Conservation (phyloP, 2,113 vertebrate species). For the Suricata suricatta region DNA sequence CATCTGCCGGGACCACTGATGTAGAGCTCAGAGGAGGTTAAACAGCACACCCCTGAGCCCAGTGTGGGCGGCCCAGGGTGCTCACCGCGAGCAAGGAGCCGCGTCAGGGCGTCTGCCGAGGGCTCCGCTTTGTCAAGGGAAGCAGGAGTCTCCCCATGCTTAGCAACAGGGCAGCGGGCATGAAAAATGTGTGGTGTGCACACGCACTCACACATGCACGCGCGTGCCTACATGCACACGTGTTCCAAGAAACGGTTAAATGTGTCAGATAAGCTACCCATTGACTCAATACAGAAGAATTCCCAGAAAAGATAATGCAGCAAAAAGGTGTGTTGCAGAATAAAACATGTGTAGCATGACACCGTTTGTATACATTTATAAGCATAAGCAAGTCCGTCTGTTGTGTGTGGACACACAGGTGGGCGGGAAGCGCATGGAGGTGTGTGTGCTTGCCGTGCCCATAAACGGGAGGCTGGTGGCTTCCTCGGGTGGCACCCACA, state of each 20-base stretch:
- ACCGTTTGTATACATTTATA: too few species aligned
- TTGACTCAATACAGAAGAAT: background rate
- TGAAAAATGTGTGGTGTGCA: background rate
- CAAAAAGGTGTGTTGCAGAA: background rate
- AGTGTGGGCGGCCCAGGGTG: fast-evolving
- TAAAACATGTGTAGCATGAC: fast-evolving
- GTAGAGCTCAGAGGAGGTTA: background rate
- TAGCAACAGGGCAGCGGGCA: background rate
- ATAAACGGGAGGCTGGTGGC: fast-evolving
- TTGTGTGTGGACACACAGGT: background rate
- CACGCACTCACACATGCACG: fast-evolving
- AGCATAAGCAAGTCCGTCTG: background rate
- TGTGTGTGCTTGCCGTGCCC: fast-evolving
- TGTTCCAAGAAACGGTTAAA: background rate
- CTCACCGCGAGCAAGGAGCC: background rate
- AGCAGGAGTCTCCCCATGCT: background rate
- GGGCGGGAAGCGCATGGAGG: fast-evolving
- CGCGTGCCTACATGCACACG: fast-evolving
- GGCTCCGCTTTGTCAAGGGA: background rate
- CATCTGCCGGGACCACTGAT: background rate
- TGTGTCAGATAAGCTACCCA: background rate
- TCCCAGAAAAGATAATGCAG: background rate
- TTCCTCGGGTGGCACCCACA: background rate
- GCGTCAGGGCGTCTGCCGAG: fast-evolving
- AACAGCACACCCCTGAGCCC: background rate